Evolutionary conservation across 1,140 invertebrate genomes (phyloP).

Genomic region (Steinernema khuongi): DNA sequence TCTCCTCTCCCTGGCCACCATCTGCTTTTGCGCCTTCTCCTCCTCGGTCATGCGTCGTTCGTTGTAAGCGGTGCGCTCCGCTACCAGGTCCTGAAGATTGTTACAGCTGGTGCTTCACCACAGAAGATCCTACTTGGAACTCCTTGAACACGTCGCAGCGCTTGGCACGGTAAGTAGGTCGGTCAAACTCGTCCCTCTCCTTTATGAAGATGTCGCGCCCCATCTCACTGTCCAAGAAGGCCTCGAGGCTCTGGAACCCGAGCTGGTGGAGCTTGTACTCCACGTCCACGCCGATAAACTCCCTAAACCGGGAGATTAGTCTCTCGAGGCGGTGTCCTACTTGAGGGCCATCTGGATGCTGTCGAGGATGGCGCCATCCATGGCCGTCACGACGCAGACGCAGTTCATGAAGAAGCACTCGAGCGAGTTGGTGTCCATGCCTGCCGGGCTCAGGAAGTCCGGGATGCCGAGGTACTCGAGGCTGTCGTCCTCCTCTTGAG

Average conservation of each 20-base stretch:
- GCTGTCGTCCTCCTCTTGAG: neutral
- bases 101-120: too few species aligned
- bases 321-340: neutral
- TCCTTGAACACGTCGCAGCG: neutral
- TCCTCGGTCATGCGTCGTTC: too few species aligned
- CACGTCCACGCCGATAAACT: neutral
- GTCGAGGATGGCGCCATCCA: neutral
- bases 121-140: too few species aligned
- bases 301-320: neutral
- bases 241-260: neutral
- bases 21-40: too few species aligned
- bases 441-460: neutral
- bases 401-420: neutral
- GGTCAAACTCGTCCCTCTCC: neutral
- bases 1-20: too few species aligned
- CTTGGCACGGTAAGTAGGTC: neutral
- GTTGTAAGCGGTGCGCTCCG: too few species aligned
- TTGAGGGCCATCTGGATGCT: neutral
- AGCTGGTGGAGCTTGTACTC: neutral
- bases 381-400: neutral
- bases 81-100: too few species aligned
- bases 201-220: neutral
- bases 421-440: neutral
- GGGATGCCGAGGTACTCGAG: neutral
- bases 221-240: neutral